phyloP scores from a whole-genome alignment of 2,113 vertebrate genomes.

The Sapajus apella region DNA sequence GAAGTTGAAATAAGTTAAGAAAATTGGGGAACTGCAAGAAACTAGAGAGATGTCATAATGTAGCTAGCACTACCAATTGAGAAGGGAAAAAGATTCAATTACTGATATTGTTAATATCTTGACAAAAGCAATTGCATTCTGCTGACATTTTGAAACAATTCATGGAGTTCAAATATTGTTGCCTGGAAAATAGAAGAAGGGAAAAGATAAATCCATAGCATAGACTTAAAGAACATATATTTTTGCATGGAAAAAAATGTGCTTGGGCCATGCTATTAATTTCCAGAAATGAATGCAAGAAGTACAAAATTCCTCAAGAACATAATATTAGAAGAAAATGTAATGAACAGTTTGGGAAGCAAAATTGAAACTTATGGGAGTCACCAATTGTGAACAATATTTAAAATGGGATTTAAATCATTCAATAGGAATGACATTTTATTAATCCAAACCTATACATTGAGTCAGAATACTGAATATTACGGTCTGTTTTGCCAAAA shows the following conservation, averaged over 20 bases:
- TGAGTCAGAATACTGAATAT: background rate
- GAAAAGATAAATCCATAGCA: slow-evolving; percentile 47
- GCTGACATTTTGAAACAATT: slow-evolving; percentile 69
- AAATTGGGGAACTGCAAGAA: slow-evolving; percentile 22
- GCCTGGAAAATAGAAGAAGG: slow-evolving; percentile 53
- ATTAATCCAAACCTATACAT: background rate
- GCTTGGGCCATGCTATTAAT: background rate
- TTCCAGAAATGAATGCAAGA: background rate
- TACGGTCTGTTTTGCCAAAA: background rate
- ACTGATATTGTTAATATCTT: slow-evolving; percentile 70
- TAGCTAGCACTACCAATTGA: background rate
- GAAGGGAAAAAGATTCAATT: slow-evolving; percentile 68
- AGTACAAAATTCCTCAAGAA: background rate
- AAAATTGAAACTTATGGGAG: background rate
- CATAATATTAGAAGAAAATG: background rate
- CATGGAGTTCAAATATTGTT: slow-evolving; percentile 64
- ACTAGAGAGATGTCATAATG: slow-evolving; percentile 40
- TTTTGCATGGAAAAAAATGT: slow-evolving; percentile 24
- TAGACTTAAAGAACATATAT: slow-evolving; percentile 9
- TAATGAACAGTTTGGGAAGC: background rate
- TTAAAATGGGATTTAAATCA: slow-evolving; percentile 12
- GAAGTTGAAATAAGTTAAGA: slow-evolving; percentile 16
- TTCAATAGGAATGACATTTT: background rate
- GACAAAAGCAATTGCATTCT: slow-evolving; percentile 68
- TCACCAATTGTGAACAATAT: slow-evolving; percentile 11